Base-by-base conservation (phyloP, 2,888 invertebrate genomes). In the Zygaena filipendulae region DNA sequence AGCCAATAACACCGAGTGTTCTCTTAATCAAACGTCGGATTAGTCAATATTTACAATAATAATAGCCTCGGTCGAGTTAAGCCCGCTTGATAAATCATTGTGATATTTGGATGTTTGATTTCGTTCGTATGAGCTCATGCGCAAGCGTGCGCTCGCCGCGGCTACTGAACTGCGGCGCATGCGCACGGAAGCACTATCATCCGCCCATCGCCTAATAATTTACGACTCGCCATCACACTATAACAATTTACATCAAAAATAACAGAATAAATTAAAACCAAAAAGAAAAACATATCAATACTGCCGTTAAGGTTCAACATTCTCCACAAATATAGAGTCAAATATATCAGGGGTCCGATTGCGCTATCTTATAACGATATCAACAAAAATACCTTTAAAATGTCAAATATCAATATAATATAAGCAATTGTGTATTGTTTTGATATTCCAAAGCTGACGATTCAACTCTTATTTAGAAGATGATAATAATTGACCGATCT, bases 1-100 rank as follows among this genome's bases (percentile, higher is more conserved):
- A 52, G 35, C 46, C 47, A 55, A 56, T 52, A 52, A 52, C 47
- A 47, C 46, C 40, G 43, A 49, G 51, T 57, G 53, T 66, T 68
- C 63, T 68, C 67, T 75, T 69, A 72, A 71, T 74, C 71, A 70
- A 70, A 70, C 43, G 74, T 77, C 74, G 54, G 77, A 75, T 75
- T 72, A 59, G 66, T 61, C 55, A 69, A 64, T 58, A 69, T 71
- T 68, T 58, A 50, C 54, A 66, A 57, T 70, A 72, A 70, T 71
- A 62, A 70, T 66, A 64, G 62, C 54, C 55, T 57, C 59, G 52
- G 55, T 51, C 43, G 56, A 52, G 59, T 52, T 74, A 72, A 75
- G 63, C 67, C 57, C 36, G 33, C 41, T 47, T 74, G 71, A 77
- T 72, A 67, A 66, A 77, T 75, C 39, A 54, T 43, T 51, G 48